Conservation (phyloP, 1,140 invertebrate genomes). For the Macrostomum lignano region DNA sequence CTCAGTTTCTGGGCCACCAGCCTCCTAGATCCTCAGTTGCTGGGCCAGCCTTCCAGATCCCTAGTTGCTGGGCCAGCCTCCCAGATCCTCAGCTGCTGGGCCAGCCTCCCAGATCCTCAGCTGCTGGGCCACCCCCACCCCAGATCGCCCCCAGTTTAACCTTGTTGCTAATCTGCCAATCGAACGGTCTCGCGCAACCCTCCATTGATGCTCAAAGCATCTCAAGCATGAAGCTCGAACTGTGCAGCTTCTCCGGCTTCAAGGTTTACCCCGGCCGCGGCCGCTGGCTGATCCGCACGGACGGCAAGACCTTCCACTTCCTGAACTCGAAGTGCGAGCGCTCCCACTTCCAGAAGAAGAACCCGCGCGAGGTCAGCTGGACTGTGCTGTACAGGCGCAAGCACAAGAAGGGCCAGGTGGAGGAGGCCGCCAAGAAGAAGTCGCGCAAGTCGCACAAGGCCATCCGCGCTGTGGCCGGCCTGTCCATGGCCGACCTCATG, state of each 20-base stretch:
- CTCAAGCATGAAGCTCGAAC: constrained; percentile 5
- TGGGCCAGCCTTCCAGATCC: too few species aligned
- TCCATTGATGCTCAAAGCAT: too few species aligned
- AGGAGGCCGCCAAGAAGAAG: constrained; percentile 67
- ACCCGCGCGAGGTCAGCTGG: constrained; percentile 95
- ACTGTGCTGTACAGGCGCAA: constrained; percentile 94
- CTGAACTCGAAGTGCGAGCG: constrained; percentile 80
- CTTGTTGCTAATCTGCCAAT: too few species aligned
- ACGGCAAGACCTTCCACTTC: constrained; percentile 87
- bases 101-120: too few species aligned
- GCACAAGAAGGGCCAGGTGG: constrained; percentile 71
- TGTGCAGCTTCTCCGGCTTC: constrained; percentile 80
- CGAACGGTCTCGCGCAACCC: too few species aligned
- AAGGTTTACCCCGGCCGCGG: constrained; percentile 99
- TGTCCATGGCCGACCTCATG: constrained; percentile 76
- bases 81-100: too few species aligned
- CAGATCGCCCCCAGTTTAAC: too few species aligned
- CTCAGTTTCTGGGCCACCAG: too few species aligned
- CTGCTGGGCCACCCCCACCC: too few species aligned
- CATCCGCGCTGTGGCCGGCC: constrained; percentile 83
- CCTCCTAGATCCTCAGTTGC: too few species aligned
- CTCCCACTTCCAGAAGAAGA: constrained; percentile 76
- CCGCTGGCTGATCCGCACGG: constrained; percentile 82
- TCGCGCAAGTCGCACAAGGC: constrained; percentile 76
- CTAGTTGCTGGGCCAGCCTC: too few species aligned